Percentiles rank a stretch among this genome's conserved stretches.
Evolutionary conservation across 2,888 invertebrate genomes (phyloP).

Genomic region (Pyrochroa serraticornis): DNA sequence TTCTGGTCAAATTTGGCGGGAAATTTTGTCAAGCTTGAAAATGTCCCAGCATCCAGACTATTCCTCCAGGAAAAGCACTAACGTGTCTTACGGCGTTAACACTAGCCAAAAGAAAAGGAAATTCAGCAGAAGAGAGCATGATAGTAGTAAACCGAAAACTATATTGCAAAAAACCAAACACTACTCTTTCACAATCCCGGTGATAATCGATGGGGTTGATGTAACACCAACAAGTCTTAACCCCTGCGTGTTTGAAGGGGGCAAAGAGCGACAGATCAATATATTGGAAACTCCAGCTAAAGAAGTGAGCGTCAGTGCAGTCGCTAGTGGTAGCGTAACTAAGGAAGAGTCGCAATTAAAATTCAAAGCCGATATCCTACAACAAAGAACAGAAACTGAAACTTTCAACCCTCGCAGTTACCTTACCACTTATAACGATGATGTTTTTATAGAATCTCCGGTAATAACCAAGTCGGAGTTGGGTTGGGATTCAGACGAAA

Average conservation of each 20-base stretch:
- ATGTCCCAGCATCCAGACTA: too few species aligned
- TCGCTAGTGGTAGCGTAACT: neutral
- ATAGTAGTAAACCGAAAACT: neutral
- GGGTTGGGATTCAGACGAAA: too few species aligned
- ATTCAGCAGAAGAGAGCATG: too few species aligned
- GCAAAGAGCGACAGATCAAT: conserved; percentile 49
- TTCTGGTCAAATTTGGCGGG: too few species aligned
- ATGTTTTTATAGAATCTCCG: conserved; percentile 1
- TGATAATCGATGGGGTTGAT: conserved; percentile 49
- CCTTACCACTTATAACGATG: conserved; percentile 17
- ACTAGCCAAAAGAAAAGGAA: too few species aligned
- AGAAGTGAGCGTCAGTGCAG: neutral
- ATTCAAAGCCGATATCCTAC: conserved; percentile 6
- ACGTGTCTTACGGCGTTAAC: neutral
- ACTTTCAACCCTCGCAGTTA: conserved; percentile 5
- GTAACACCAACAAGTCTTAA: conserved; percentile 58
- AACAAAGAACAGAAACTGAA: conserved; percentile 10
- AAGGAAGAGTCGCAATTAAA: conserved; percentile 2
- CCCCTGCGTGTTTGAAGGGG: conserved; percentile 47
- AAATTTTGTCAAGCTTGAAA: too few species aligned
- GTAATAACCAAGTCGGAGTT: neutral
- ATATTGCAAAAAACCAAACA: neutral
- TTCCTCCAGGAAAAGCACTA: too few species aligned
- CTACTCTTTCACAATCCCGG: conserved; percentile 1
- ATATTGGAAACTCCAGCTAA: conserved; percentile 8